Percentiles rank a stretch among this genome's conserved stretches.
Conservation (phyloP, 2,888 invertebrate species). For the Drosophila mercatorum region DNA sequence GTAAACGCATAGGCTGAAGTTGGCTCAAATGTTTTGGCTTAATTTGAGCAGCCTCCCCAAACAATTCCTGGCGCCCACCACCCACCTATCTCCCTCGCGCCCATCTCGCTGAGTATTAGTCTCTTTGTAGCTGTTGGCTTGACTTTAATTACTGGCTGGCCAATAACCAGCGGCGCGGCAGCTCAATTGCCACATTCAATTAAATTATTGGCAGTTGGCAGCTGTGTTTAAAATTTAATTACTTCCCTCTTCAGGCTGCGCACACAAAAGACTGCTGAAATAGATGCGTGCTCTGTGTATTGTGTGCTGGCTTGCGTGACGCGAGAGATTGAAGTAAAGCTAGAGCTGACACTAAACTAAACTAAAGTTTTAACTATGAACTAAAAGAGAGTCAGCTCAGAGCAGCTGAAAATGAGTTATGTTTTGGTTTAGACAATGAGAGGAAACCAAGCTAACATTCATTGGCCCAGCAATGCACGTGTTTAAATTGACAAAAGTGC, state of each 20-base stretch:
- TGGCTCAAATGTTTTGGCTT: slow-evolving; percentile 68
- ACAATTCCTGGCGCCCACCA: neutral
- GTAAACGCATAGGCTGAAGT: slow-evolving; percentile 43
- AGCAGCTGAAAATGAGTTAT: too few relatives aligned
- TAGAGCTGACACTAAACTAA: too few relatives aligned
- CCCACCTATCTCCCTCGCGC: neutral
- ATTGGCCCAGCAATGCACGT: too few relatives aligned
- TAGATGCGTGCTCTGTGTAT: neutral
- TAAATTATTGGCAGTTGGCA: slow-evolving; percentile 60
- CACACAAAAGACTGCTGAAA: slow-evolving; percentile 5
- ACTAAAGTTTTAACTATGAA: too few relatives aligned
- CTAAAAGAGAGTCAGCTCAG: too few relatives aligned
- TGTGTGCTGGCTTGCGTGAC: neutral
- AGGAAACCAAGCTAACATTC: too few relatives aligned
- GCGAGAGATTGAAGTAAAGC: neutral
- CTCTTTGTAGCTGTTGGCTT: slow-evolving; percentile 24
- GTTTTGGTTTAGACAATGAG: too few relatives aligned
- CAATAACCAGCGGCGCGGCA: slow-evolving; percentile 44
- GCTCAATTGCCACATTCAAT: slow-evolving; percentile 61
- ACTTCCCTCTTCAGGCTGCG: slow-evolving; percentile 12
- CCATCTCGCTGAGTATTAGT: neutral
- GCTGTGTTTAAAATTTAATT: slow-evolving; percentile 49
- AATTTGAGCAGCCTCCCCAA: slow-evolving; percentile 59
- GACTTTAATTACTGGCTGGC: slow-evolving; percentile 69
- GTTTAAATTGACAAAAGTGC: too few relatives aligned